Conservation (phyloP, 1,140 invertebrate genomes). For the Monomorium pharaonis region DNA sequence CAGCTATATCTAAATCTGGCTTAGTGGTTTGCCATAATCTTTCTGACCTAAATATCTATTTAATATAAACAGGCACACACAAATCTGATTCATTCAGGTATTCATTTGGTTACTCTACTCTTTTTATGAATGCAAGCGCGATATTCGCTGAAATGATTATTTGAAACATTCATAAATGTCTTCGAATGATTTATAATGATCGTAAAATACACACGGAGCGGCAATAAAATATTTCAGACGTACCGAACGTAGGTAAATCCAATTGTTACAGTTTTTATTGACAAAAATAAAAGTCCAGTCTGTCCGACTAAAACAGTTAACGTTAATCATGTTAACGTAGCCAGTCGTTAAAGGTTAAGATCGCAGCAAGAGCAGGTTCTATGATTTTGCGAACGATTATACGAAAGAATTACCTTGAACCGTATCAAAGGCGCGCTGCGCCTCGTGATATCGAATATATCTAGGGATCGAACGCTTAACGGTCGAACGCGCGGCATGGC, state of each 20-base stretch:
- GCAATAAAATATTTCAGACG: not conserved
- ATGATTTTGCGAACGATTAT: slow-evolving; percentile 56
- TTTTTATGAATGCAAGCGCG: not conserved
- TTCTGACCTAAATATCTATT: not conserved
- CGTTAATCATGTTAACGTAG: slow-evolving; percentile 15
- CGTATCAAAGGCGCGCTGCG: slow-evolving; percentile 55
- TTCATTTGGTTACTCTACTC: too few species aligned
- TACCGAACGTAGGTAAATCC: not conserved
- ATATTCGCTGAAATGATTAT: not conserved
- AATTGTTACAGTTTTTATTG: not conserved
- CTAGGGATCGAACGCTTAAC: slow-evolving; percentile 76
- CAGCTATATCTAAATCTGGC: not conserved
- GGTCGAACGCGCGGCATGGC: slow-evolving; percentile 77
- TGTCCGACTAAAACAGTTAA: not conserved
- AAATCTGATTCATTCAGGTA: not conserved
- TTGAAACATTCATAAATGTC: not conserved
- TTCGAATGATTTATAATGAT: not conserved
- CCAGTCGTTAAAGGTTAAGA: slow-evolving; percentile 53
- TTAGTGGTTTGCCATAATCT: slow-evolving; percentile 9
- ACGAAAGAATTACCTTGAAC: slow-evolving; percentile 67
- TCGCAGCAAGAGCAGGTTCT: slow-evolving; percentile 18
- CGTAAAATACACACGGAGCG: not conserved
- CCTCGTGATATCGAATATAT: slow-evolving; percentile 72
- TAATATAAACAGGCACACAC: not conserved
- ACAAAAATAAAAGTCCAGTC: slow-evolving; percentile 5